Evolutionary conservation across 2,888 invertebrate genomes (phyloP).

Genomic region (Fissipunctia ypsillon): DNA sequence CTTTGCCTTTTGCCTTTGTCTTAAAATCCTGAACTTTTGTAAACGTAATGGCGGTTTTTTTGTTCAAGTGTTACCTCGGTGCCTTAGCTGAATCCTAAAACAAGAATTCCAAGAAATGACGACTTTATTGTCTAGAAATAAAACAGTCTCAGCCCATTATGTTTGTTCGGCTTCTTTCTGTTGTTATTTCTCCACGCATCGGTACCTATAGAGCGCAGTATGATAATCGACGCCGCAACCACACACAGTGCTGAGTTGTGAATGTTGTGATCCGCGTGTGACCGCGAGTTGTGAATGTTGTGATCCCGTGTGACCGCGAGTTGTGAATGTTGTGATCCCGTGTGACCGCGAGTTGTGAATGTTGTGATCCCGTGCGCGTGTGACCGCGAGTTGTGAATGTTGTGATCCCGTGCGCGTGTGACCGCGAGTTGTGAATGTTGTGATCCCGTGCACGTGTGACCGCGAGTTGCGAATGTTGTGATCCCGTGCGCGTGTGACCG

Average conservation of each 20-base stretch:
- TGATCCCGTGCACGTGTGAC: slow-evolving; percentile 3
- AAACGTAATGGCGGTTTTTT: not conserved
- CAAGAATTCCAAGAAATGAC: not conserved
- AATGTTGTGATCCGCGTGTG: slow-evolving; percentile 1
- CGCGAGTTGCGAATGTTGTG: slow-evolving; percentile 18
- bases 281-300: slow-evolving; percentile 5
- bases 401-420: slow-evolving; percentile 1
- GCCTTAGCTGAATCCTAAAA: not conserved
- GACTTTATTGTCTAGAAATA: not conserved
- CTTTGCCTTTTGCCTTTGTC: not conserved
- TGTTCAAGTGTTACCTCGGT: no score
- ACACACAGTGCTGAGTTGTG: slow-evolving; percentile 6
- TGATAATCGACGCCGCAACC: slow-evolving; percentile 12
- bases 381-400: slow-evolving; percentile 15
- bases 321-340: slow-evolving; percentile 8
- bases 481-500: slow-evolving; percentile 7
- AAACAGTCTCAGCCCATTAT: not conserved
- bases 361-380: slow-evolving; percentile 3
- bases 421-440: slow-evolving; percentile 15
- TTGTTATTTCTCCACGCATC: not conserved
- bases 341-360: slow-evolving; percentile 14
- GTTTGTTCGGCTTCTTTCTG: not conserved
- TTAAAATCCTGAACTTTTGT: not conserved
- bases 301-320: slow-evolving; percentile 17
- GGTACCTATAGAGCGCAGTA: slow-evolving; percentile 5